Evolutionary conservation across 2,113 vertebrate genomes (phyloP).

Genomic region (Xenotilapia caudafasciata): DNA sequence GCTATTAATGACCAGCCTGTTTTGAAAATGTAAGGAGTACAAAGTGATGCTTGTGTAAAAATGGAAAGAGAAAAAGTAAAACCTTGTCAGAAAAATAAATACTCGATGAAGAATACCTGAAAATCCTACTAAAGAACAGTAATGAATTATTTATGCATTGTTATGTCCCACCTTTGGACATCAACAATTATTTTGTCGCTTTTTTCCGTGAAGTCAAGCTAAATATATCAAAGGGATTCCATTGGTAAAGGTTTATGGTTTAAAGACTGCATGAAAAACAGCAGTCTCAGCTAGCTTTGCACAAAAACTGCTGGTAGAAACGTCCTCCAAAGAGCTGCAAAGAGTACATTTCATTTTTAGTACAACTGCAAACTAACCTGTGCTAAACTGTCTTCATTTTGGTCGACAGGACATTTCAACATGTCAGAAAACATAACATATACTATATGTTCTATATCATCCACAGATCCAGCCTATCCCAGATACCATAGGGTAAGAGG

Average conservation of each 20-base stretch:
- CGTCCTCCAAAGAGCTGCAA: neutral
- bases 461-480: neutral
- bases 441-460: neutral
- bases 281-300: neutral
- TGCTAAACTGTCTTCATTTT: neutral
- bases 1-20: neutral
- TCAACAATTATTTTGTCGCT: neutral
- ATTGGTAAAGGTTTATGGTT: neutral
- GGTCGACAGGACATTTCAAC: neutral
- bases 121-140: neutral
- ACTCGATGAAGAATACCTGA: neutral
- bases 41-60: neutral
- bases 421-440: neutral
- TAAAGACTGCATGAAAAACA: neutral
- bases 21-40: neutral
- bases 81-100: neutral
- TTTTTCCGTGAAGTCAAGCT: neutral
- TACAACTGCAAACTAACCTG: neutral
- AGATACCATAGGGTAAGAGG: neutral
- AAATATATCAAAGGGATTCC: neutral
- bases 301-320: neutral
- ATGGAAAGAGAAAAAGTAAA: neutral
- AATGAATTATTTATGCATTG: neutral
- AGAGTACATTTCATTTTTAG: neutral
- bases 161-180: neutral